phyloP scores from a whole-genome alignment of 2,888 invertebrate genomes.

The Noctuana brunneofusca region DNA sequence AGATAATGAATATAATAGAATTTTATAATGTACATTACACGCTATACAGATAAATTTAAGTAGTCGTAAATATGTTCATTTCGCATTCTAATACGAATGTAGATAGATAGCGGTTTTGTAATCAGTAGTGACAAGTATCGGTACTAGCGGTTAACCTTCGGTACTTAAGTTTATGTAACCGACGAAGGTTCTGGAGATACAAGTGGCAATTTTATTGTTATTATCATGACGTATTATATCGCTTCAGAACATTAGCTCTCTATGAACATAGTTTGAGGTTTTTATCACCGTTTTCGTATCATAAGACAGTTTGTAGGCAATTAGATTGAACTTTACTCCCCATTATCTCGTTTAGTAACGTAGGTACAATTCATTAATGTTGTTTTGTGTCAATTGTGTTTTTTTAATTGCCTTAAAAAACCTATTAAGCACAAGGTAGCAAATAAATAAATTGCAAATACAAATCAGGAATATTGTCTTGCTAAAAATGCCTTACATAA shows the following conservation, averaged over 20 bases:
- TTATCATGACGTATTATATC: neutral
- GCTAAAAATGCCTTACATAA: no score
- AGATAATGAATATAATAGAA: neutral
- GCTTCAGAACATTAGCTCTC: neutral
- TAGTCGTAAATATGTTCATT: constrained; percentile 4
- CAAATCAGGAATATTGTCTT: no score
- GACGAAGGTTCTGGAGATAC: constrained; percentile 28
- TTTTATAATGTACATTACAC: neutral
- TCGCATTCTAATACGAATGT: constrained; percentile 1
- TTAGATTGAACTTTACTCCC: no score
- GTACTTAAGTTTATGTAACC: constrained; percentile 18
- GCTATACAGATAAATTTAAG: neutral
- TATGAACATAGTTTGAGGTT: no score
- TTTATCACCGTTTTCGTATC: no score
- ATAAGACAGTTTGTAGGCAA: no score
- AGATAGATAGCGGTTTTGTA: constrained; percentile 23
- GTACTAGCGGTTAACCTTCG: constrained; percentile 22
- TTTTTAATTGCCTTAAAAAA: no score
- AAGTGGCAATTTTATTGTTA: constrained; percentile 8
- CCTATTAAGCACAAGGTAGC: no score
- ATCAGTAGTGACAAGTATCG: constrained; percentile 15
- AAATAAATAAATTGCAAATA: no score
- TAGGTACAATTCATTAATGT: no score
- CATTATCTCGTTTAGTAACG: no score
- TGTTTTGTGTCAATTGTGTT: no score